Evolutionary conservation across 2,888 invertebrate species (phyloP), one percentile per base, ranked within the genome.

Genomic region (Phlogophora meticulosa): DNA sequence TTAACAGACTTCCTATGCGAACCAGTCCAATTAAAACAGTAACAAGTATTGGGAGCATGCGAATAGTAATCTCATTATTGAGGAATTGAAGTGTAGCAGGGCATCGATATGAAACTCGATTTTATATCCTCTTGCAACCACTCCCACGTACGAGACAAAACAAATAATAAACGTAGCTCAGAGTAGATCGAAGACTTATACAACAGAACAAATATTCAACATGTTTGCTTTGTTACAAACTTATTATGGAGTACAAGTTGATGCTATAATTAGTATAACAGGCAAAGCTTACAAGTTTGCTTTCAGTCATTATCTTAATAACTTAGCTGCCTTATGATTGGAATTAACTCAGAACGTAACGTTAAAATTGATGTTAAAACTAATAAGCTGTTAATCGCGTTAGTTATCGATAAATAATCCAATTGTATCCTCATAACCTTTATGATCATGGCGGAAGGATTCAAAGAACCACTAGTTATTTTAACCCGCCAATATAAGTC

Each of bases 161-260:
- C 17, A 69, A 68, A 68, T 69, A 68, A 43, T 17, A 58, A n/a
- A 51, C 17, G 43, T 13, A 15, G n/a, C 36, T 58, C 17, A 4
- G n/a, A 45, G 34, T 15, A 43, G 28, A 42, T 45, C 34, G 20
- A 57, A 51, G 40, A 22, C 15, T 62, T 24, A 51, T 36, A 34
- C 7, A 52, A 28, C 20, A 10, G 28, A 38, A 45, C 11, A 56
- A 71, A 56, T 51, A 42, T 24, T 22, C 4, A 10, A 45, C 17
- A 59, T 58, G 4, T 59, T 69, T 38, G 43, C 49, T 59, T 69
- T 13, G 38, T 24, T 32, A n/a, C 52, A 17, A 59, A 45, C 40
- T 62, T 55, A 38, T 9, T 43, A 40, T 24, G 22, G 58, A 58
- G 24, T 24, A 40, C 53, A 43, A 43, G 22, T 20, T 5, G 0